Base-by-base conservation (phyloP, 2,113 vertebrate genomes). In the Daphoenositta chrysoptera region DNA sequence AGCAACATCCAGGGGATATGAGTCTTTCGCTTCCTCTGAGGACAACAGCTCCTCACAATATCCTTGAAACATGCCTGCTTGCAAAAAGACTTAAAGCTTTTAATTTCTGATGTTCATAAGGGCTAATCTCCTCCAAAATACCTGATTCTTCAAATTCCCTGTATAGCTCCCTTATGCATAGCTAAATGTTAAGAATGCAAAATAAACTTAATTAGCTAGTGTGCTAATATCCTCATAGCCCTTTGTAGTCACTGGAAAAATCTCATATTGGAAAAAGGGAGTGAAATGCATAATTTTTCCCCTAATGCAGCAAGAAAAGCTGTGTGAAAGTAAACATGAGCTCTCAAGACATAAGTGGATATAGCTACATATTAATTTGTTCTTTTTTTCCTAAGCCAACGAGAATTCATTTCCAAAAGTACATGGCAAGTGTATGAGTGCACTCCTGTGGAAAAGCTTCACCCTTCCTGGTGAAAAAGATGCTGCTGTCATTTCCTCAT, bases 141-240 rank as follows among this genome's bases (percentile, higher is more conserved):
- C 83, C 87, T 91, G 83, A 89, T 77, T 88, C 58, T 92, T 83
- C 76, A 72, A 94, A 80, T 83, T 92, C 63, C 40, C 54, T 69
- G 20, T 50, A 70, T 68, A 78, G n/a, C 4, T 91, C 58, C 69
- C 65, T 94, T n/a, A 72, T n/a, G 53, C 44, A 65, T 30, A 87
- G n/a, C 78, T 90, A 90, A 83, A 53, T 63, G 82, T 68, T 89
- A 92, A n/a, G 68, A 92, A 78, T 63, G 60, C 27, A 92, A 96
- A 95, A 94, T 71, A 90, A 87, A 71, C 86, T 75, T 84, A 75
- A 92, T 94, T 91, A 94, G 72, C 12, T 83, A 24, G 42, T 23
- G 45, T 35, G 53, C 28, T 94, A 82, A 84, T 91, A 82, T 79
- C 69, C 69, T 92, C 76, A 66, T 11, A 68, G 86, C 5, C 16